Evolutionary conservation across 2,888 invertebrate species (phyloP).

Genomic region (Dasypogon diadema): DNA sequence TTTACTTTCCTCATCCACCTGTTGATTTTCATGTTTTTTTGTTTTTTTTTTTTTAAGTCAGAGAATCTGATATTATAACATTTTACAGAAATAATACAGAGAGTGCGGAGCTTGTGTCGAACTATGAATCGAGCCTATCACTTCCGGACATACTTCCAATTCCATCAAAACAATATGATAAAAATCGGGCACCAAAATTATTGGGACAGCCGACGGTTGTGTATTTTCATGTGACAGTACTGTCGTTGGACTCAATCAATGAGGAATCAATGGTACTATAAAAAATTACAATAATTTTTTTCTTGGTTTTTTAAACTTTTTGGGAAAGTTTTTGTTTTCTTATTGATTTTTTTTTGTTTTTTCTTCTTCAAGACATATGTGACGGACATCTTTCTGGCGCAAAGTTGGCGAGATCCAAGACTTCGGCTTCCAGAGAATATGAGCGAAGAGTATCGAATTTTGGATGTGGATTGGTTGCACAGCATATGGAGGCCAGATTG

Average conservation of each 20-base stretch:
- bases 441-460: conserved; percentile 90
- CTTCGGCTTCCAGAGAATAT: conserved; percentile 91
- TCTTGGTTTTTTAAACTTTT: background rate
- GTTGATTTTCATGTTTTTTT: background rate
- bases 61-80: no score
- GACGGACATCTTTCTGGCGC: conserved; percentile 91
- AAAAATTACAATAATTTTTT: conserved; percentile 1
- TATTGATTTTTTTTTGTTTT: conserved; percentile 15
- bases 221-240: conserved; percentile 90
- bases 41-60: conserved; percentile 33
- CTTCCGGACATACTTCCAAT: conserved; percentile 87
- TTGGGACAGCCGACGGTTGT: conserved; percentile 89
- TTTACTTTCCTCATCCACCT: background rate
- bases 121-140: conserved; percentile 77
- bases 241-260: conserved; percentile 93
- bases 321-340: background rate
- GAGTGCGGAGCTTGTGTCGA: conserved; percentile 67
- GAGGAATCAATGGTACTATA: conserved; percentile 85
- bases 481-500: conserved; percentile 94
- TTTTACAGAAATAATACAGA: conserved; percentile 66
- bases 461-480: conserved; percentile 91
- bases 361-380: conserved; percentile 81
- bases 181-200: conserved; percentile 88
- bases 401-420: conserved; percentile 92
- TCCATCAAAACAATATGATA: conserved; percentile 88